Base-by-base conservation (phyloP, 2,797 vertebrate genomes). In the Hoplostethus mediterraneus region DNA sequence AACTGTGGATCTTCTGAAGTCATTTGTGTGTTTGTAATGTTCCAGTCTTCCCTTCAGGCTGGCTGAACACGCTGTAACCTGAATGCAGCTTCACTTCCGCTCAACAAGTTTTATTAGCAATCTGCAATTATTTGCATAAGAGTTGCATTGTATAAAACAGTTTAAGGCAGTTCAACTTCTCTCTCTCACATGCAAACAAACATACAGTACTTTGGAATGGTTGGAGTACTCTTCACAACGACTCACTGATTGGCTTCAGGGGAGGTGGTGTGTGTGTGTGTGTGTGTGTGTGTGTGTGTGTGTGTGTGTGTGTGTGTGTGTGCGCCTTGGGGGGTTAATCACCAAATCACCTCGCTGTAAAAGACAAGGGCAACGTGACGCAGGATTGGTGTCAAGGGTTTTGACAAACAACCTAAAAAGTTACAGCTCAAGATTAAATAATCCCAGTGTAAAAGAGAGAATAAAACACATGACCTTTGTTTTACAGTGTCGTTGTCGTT, bases 11-110 rank as follows among this genome's bases (percentile, higher is more conserved):
- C 38, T 30, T 21, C 13, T 51, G 6, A 54, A 54, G 25, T 28
- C 30, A 38, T 28, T 14, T 28, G n/a, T 51, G 30, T 36, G 48
- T 54, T 42, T 52, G 36, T 48, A 45, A 31, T 31, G 45, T 47
- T 28, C 42, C 40, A 16, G 25, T 52, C 58, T 63, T 58, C 48
- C 51, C 57, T 62, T 52, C 5, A 38, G 64, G 60, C 65, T 33
- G 25, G 16, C 9, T 17, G 38, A 64, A 21, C 21, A 21, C 21
- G 21, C 1, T 21, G 21, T 21, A 21, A 21, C 21, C 21, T 21
- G 21, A 21, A 21, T 21, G 21, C 33, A 73, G 71, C 44, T 62
- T 60, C 33, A 21, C 21, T 21, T 21, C 21, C 21, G 21, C 21
- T 21, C 21, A 21, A 21, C 21, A 21, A 21, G 21, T 21, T 21